Evolutionary conservation across 2,113 vertebrate genomes (phyloP), one percentile per base, ranked within the genome.

Genomic region (Sorex araneus): DNA sequence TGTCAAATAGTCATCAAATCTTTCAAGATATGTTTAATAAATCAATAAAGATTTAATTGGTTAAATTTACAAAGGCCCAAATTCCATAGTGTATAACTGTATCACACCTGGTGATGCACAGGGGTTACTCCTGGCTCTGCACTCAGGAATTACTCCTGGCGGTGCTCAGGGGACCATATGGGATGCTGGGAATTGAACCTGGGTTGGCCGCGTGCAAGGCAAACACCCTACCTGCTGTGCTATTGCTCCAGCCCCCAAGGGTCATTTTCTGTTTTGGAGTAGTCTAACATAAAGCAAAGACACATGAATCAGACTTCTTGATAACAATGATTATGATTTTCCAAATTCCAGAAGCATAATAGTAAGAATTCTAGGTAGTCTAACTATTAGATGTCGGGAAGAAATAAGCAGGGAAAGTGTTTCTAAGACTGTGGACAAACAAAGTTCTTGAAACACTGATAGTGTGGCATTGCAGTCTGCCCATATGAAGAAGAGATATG

Each of bases 1-100:
- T 82, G 21, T 73, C 69, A 83, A 3, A 75, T 87, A 80, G 21
- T 80, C 12, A n/a, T 6, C 64, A 8, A 77, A 93, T 75, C 74
- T 69, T 8, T 12, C 18, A 86, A 86, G 89, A 57, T 25, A 27
- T 4, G n/a, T 9, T 43, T 43, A 40, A 40, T 40, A 40, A 40
- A 40, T 40, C 40, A 40, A 40, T 32, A 18, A 54, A 57, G 13
- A 47, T 70, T 75, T 64, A 88, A 87, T 32, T 32, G 75, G 23
- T 25, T 87, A 27, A 34, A 57, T 13, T 74, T 28, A 13, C 9
- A 8, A 25, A 67, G 16, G 54, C 23, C 36, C 18, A 28, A 28
- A 78, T 87, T 6, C 30, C 71, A n/a, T 32, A 32, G 64, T 1
- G 15, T 3, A 19, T 47, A 80, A 50, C 6, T 84, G n/a, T n/a